Conservation (phyloP, 2,888 invertebrate genomes). For the Temnothorax unifasciatus region DNA sequence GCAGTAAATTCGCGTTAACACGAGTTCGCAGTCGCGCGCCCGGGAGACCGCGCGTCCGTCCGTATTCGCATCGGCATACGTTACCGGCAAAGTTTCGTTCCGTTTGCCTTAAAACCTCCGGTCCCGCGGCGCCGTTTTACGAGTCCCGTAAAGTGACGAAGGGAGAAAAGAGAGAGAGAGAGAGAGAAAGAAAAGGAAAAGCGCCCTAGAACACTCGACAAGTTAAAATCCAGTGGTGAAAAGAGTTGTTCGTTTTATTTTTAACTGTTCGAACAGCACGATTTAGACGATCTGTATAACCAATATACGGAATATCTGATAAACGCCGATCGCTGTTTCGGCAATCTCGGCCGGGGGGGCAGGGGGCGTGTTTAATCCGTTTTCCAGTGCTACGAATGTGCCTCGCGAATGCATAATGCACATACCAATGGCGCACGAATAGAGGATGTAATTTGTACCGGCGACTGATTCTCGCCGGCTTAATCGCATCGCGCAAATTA, state of each 20-base stretch:
- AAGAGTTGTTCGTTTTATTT: not conserved
- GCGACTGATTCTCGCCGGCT: slow-evolving; percentile 70
- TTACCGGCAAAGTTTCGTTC: slow-evolving; percentile 28
- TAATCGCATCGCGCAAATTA: slow-evolving; percentile 77
- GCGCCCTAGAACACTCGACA: not conserved
- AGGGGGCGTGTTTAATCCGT: slow-evolving; percentile 7
- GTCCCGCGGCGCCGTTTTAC: not conserved
- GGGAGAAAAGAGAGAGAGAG: not conserved
- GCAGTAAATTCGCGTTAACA: slow-evolving; percentile 54
- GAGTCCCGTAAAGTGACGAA: not conserved
- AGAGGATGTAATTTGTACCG: slow-evolving; percentile 71
- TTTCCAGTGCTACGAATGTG: not conserved
- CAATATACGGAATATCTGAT: not conserved
- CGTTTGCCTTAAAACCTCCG: not conserved
- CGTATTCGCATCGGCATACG: not conserved
- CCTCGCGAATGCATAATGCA: slow-evolving; percentile 28
- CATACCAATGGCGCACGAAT: slow-evolving; percentile 12
- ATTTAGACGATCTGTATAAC: not conserved
- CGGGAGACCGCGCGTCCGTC: slow-evolving; percentile 42
- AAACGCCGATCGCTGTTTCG: not conserved
- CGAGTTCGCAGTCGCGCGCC: slow-evolving; percentile 12
- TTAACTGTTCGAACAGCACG: not conserved
- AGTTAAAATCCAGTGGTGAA: not conserved
- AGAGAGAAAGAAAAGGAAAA: not conserved
- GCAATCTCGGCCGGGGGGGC: not conserved